A percentile compares a stretch with the other conserved stretches of the same genome.
Conservation (phyloP, 1,140 invertebrate genomes). For the Augochlora pura region DNA sequence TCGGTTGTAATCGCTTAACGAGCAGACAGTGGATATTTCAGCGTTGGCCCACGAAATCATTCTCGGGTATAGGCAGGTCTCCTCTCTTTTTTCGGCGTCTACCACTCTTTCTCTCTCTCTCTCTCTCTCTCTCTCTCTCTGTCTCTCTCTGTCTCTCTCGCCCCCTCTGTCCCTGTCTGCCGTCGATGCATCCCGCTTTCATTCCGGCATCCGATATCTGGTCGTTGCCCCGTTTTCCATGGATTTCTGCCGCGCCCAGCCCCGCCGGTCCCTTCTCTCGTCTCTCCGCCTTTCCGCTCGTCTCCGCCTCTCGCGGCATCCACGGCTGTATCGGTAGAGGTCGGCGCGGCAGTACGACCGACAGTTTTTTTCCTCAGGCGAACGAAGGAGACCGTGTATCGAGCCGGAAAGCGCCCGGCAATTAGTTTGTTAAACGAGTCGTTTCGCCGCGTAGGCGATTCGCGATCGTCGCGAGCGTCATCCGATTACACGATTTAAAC, state of each 20-base stretch:
- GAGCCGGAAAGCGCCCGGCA: neutral
- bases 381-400: neutral
- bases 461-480: neutral
- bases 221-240: constrained; percentile 47
- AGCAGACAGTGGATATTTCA: constrained; percentile 61
- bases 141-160: neutral
- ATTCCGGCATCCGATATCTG: constrained; percentile 55
- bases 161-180: neutral
- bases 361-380: constrained; percentile 2
- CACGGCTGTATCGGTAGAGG: constrained; percentile 15
- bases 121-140: neutral
- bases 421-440: neutral
- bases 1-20: constrained; percentile 53
- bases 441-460: neutral
- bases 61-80: constrained; percentile 43
- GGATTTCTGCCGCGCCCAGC: constrained; percentile 42
- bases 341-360: constrained; percentile 1
- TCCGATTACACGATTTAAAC: neutral
- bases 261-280: neutral
- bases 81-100: constrained; percentile 31
- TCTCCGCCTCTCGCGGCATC: constrained; percentile 1
- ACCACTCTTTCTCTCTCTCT: neutral
- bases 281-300: neutral
- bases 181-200: constrained; percentile 49
- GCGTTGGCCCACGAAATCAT: constrained; percentile 54